phyloP scores from a whole-genome alignment of 2,113 vertebrate genomes.

The Dendrocopos noguchii region DNA sequence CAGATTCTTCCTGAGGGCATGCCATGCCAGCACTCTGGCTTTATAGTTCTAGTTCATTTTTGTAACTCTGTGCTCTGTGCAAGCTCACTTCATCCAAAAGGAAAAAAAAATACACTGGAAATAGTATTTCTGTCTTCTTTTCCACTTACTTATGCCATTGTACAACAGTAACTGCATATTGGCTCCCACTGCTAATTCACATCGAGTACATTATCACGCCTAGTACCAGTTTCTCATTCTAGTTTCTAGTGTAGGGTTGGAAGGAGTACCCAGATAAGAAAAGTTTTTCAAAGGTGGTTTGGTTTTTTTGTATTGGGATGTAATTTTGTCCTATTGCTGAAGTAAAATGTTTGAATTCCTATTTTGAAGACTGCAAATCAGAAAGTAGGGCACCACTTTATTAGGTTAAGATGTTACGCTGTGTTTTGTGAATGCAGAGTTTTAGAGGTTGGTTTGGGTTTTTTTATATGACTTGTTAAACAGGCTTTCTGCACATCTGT shows the following conservation, averaged over 20 bases:
- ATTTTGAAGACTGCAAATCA: not conserved
- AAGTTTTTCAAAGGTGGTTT: not conserved
- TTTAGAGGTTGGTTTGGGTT: not conserved
- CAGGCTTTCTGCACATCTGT: not conserved
- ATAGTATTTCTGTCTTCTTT: not conserved
- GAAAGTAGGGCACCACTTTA: not conserved
- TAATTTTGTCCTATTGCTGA: not conserved
- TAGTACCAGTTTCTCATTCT: not conserved
- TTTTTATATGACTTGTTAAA: not conserved
- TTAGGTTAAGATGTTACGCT: not conserved
- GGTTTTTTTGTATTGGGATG: not conserved
- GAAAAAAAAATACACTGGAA: not conserved
- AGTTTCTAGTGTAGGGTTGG: not conserved
- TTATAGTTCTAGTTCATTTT: not conserved
- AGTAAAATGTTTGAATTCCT: not conserved
- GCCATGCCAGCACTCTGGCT: not conserved
- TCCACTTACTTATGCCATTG: not conserved
- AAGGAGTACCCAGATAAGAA: not conserved
- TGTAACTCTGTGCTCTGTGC: not conserved
- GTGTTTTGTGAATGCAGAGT: not conserved
- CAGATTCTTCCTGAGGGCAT: not conserved
- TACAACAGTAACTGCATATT: not conserved
- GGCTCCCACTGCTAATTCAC: not conserved
- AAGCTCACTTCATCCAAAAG: not conserved
- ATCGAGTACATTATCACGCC: fast-evolving